phyloP scores from a whole-genome alignment of 1,140 invertebrate species.

The Piezodorus guildinii region DNA sequence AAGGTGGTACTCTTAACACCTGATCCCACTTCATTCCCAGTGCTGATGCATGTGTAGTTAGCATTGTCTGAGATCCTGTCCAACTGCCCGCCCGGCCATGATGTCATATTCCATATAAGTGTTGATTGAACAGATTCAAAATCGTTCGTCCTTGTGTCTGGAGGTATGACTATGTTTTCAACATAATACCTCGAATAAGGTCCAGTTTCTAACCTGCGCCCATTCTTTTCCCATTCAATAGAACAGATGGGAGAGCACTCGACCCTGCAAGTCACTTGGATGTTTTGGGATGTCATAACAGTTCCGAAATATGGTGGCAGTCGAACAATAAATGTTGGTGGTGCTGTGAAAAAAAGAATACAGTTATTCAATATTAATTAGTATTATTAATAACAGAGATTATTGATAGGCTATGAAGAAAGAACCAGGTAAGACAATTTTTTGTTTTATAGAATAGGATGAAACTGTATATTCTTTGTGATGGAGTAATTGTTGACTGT shows the following conservation, averaged over 20 bases:
- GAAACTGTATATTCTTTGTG: no score
- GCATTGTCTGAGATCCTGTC: conserved; percentile 63
- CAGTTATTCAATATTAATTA: no score
- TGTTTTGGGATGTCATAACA: conserved; percentile 50
- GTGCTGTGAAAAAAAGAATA: conserved; percentile 44
- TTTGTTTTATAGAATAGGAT: no score
- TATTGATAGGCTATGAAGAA: no score
- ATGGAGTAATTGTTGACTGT: no score
- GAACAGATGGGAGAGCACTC: conserved; percentile 77
- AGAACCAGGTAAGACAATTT: no score
- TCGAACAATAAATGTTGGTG: conserved; percentile 72
- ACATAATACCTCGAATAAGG: conserved; percentile 50
- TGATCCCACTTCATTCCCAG: conserved; percentile 53
- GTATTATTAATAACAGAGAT: no score
- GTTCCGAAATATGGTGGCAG: conserved; percentile 70
- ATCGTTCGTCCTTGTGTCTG: conserved; percentile 63
- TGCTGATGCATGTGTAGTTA: conserved; percentile 73
- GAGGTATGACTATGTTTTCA: conserved; percentile 46
- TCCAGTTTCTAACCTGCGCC: conserved; percentile 41
- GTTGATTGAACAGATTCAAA: conserved; percentile 78
- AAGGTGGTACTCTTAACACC: conserved; percentile 67
- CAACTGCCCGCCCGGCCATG: conserved; percentile 64
- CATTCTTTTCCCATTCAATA: conserved; percentile 72
- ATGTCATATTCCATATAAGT: conserved; percentile 68
- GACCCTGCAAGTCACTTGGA: conserved; percentile 72